These are phyloP conservation scores for Daktulosphaira vitifoliae DNA, from an alignment of 1,140 invertebrate species.

Conservation along the genomic window DNA sequence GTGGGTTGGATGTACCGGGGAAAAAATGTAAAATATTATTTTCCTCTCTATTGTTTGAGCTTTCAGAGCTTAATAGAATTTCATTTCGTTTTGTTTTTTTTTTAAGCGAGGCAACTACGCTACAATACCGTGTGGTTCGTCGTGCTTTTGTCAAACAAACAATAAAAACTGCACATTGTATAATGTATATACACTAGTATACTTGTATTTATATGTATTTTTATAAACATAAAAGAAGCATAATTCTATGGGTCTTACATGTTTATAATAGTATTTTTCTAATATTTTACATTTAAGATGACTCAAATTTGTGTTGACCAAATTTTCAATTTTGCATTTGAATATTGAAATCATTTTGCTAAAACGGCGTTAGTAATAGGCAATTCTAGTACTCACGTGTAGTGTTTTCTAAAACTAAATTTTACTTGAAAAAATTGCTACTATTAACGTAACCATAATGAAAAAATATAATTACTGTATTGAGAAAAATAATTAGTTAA, in stretches of 20 bases:
- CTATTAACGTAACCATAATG: too few species aligned
- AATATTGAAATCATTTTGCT: too few species aligned
- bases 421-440: too few species aligned
- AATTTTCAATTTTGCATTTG: too few species aligned
- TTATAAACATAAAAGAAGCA: constrained; percentile 11
- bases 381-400: constrained; percentile 1
- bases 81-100: constrained; percentile 26
- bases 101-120: constrained; percentile 12
- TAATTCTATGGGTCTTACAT: constrained; percentile 14
- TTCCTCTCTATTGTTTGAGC: constrained; percentile 29
- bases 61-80: constrained; percentile 33
- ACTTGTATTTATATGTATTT: not conserved
- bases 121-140: constrained; percentile 11
- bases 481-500: too few species aligned
- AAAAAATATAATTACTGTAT: too few species aligned
- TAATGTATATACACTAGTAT: not conserved
- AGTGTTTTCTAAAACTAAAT: too few species aligned
- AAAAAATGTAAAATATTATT: constrained; percentile 33
- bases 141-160: constrained; percentile 31
- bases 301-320: too few species aligned
- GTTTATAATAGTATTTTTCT: constrained; percentile 26
- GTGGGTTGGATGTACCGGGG: constrained; percentile 1
- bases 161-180: constrained; percentile 9
- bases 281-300: constrained; percentile 5
- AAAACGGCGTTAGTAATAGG: not conserved